These are phyloP conservation scores for Melikaiella ostensackeni DNA, from an alignment of 2,888 invertebrate genomes.

Conservation along the genomic window DNA sequence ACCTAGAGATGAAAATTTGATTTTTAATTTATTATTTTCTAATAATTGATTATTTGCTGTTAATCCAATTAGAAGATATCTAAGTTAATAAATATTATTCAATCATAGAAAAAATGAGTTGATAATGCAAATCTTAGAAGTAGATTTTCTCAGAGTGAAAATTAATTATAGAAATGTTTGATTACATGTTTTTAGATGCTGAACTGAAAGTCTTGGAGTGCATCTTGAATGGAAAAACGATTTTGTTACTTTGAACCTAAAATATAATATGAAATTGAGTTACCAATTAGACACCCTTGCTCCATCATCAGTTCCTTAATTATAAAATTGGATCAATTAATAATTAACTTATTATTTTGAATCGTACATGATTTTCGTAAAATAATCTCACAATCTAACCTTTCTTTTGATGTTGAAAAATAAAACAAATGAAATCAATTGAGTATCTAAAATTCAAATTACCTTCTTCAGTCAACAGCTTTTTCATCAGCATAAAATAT, in stretches of 20 bases:
- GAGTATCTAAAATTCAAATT: background rate
- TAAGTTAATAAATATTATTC: too few relatives aligned
- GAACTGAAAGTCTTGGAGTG: background rate
- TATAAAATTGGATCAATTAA: background rate
- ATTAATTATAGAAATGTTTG: background rate
- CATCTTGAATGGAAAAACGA: background rate
- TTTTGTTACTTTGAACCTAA: background rate
- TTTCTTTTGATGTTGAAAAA: background rate
- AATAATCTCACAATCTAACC: background rate
- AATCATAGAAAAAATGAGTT: too few relatives aligned
- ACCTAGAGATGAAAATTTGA: constrained; percentile 37
- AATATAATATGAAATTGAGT: constrained; percentile 12
- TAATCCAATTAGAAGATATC: too few relatives aligned
- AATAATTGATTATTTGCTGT: too few relatives aligned
- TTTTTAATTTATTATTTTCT: background rate
- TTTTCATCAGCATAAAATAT: constrained; percentile 76
- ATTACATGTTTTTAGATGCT: background rate
- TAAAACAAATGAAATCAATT: constrained; percentile 17
- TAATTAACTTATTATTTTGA: background rate
- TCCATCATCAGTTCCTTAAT: background rate
- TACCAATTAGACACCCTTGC: background rate
- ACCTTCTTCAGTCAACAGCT: constrained; percentile 39
- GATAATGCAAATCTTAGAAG: too few relatives aligned
- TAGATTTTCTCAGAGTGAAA: background rate
- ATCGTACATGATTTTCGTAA: background rate